Percentiles rank a stretch among this genome's conserved stretches.
phyloP scores from a whole-genome alignment of 2,797 vertebrate genomes.

The Anguilla anguilla region DNA sequence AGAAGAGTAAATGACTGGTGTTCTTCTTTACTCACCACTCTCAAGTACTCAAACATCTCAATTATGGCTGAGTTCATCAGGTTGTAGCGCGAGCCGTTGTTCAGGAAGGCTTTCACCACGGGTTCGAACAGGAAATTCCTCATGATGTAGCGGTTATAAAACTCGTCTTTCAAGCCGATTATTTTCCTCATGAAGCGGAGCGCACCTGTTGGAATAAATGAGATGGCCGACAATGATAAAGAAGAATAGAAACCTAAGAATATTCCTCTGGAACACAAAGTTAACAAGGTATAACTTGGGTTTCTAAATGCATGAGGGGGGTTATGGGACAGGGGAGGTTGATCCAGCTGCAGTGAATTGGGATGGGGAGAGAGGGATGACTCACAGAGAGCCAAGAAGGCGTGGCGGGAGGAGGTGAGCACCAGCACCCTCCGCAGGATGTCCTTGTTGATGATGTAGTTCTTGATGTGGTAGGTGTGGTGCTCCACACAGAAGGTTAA shows the following conservation, averaged over 20 bases:
- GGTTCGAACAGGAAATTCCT: conserved; percentile 99
- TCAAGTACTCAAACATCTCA: conserved; percentile 98
- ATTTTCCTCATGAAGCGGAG: conserved; percentile 96
- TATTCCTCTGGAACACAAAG: neutral
- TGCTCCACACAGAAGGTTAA: conserved; percentile 98
- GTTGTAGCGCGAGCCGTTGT: conserved; percentile 97
- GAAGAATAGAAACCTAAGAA: neutral
- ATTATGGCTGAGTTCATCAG: conserved; percentile 99
- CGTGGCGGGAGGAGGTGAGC: conserved; percentile 93
- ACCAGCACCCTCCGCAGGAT: conserved; percentile 94
- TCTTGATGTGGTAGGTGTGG: conserved; percentile 99
- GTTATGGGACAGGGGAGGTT: neutral
- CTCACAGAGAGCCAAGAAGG: conserved; percentile 97
- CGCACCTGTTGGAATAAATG: conserved; percentile 75
- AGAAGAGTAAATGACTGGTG: neutral
- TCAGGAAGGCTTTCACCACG: conserved; percentile 96
- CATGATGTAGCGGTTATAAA: conserved; percentile 99
- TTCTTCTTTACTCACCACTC: conserved; percentile 87
- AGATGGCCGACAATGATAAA: neutral
- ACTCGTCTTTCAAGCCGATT: conserved; percentile 97
- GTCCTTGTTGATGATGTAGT: conserved; percentile 99
- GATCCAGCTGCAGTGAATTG: too few species aligned
- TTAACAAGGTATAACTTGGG: neutral
- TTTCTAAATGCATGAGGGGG: too few species aligned
- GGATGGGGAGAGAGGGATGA: conserved; percentile 46